Base-by-base conservation (phyloP, 2,797 vertebrate genomes). In the Sebastes nivosus region DNA sequence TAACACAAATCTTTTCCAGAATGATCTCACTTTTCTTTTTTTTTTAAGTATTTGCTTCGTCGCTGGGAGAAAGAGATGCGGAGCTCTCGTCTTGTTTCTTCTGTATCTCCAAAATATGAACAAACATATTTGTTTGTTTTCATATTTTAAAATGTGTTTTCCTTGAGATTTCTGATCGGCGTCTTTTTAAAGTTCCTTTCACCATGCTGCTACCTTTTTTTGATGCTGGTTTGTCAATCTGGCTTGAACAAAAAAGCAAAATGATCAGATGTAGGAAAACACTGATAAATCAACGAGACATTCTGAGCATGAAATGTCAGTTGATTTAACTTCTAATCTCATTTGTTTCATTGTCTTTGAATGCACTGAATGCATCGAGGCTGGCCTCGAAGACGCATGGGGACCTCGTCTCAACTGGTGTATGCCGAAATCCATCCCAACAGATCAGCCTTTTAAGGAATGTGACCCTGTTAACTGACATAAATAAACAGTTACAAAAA, bases 101-200 rank as follows among this genome's bases (percentile, higher is more conserved):
- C 67, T 79, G 2, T 60, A 38, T 46, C 72, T 87, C 58, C 69
- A 91, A 95, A 95, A 95, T 95, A 94, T 94, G 91, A 91, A 29
- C 91, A 89, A 90, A 72, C 89, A 68, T 2, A 30, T 70, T 18
- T 71, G 80, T 83, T 91, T 94, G 92, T 86, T 86, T 87, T 93
- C 92, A 92, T 95, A 94, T 95, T 95, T 94, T 92, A 81, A 84
- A 86, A 84, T 82, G 94, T 94, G 92, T 95, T 95, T 94, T 95
- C 92, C 92, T 91, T 72, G 76, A 67, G 58, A 77, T 75, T 60
- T 85, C 64, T 57, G 32, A 85, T 66, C 55, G 4, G 2, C 32
- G 5, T 52, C 32, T 22, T 65, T 57, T 16, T 18, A 52, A 61
- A 71, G 32, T 77, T 9, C 13, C 20, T 66, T 27, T n/a, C 12